Percentiles rank a stretch among this genome's conserved stretches.
Evolutionary conservation across 1,140 invertebrate genomes (phyloP).

Genomic region (Chrysomallon squamiferum): DNA sequence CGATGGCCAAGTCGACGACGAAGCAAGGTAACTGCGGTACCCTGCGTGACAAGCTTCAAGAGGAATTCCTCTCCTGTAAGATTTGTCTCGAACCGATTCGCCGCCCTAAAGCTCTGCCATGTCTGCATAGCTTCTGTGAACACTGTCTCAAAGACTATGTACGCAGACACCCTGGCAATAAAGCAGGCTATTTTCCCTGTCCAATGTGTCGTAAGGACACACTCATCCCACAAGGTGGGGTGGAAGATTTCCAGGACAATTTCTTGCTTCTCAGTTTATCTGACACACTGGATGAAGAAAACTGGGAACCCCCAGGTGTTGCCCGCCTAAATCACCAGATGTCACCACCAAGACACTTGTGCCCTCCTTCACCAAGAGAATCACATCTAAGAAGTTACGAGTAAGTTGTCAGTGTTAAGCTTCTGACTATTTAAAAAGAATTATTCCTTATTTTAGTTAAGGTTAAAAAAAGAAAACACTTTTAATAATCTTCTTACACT

Average conservation of each 20-base stretch:
- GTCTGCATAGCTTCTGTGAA: slow-evolving; percentile 93
- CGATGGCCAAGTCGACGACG: slow-evolving; percentile 47
- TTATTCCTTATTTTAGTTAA: no score
- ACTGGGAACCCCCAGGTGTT: slow-evolving; percentile 14
- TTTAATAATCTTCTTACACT: no score
- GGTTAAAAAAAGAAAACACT: no score
- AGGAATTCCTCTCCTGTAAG: slow-evolving; percentile 61
- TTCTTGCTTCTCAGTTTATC: slow-evolving; percentile 53
- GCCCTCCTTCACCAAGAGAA: slow-evolving; percentile 51
- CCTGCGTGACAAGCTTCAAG: slow-evolving; percentile 56
- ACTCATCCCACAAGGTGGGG: slow-evolving; percentile 46
- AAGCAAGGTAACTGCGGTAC: slow-evolving; percentile 22
- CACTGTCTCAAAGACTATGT: slow-evolving; percentile 71
- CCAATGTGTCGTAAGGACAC: slow-evolving; percentile 60
- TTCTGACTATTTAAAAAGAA: no score
- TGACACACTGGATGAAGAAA: slow-evolving; percentile 51
- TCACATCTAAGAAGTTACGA: slow-evolving; percentile 40
- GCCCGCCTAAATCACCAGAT: slow-evolving; percentile 16
- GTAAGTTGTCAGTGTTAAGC: slow-evolving; percentile 36
- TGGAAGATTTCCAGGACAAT: slow-evolving; percentile 57
- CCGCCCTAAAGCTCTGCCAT: slow-evolving; percentile 81
- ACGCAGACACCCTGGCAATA: slow-evolving; percentile 44
- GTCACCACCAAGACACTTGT: slow-evolving; percentile 44
- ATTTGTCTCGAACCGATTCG: slow-evolving; percentile 58
- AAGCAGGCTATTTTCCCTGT: slow-evolving; percentile 55